Evolutionary conservation across 2,888 invertebrate species (phyloP).

Genomic region (Mylabris sibirica): DNA sequence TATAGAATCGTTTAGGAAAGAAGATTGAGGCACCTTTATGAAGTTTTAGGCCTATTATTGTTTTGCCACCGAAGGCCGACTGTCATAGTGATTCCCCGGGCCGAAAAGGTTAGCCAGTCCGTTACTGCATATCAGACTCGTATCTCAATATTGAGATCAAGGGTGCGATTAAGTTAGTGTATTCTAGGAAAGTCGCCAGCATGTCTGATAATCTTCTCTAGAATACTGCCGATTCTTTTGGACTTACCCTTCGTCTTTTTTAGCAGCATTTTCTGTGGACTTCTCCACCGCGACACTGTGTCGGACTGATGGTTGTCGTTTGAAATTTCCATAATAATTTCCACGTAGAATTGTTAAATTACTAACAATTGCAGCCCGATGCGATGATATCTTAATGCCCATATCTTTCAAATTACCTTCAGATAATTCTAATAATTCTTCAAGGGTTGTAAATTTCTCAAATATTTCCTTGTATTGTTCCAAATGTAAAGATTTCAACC

Average conservation of each 20-base stretch:
- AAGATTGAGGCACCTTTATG: no score
- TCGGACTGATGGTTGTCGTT: constrained; percentile 50
- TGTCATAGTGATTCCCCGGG: no score
- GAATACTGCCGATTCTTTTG: no score
- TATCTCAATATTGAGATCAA: no score
- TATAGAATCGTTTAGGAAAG: no score
- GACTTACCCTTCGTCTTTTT: constrained; percentile 56
- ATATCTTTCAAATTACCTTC: constrained; percentile 68
- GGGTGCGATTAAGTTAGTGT: no score
- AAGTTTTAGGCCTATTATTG: no score
- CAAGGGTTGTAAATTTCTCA: constrained; percentile 64
- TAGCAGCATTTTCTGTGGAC: constrained; percentile 50
- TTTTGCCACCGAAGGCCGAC: no score
- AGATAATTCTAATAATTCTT: constrained; percentile 66
- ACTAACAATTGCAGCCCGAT: constrained; percentile 70
- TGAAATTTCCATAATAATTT: constrained; percentile 64
- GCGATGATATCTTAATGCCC: constrained; percentile 70
- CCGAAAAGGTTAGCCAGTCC: no score
- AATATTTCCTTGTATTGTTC: constrained; percentile 66
- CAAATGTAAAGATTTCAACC: constrained; percentile 70
- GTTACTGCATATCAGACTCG: no score
- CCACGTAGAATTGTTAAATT: constrained; percentile 70
- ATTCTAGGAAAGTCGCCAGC: no score
- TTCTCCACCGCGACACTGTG: constrained; percentile 63
- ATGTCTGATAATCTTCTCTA: no score